A percentile compares a stretch with the other conserved stretches of the same genome.
Conservation (phyloP, 2,113 vertebrate species). For the Ancistrus triradiatus region DNA sequence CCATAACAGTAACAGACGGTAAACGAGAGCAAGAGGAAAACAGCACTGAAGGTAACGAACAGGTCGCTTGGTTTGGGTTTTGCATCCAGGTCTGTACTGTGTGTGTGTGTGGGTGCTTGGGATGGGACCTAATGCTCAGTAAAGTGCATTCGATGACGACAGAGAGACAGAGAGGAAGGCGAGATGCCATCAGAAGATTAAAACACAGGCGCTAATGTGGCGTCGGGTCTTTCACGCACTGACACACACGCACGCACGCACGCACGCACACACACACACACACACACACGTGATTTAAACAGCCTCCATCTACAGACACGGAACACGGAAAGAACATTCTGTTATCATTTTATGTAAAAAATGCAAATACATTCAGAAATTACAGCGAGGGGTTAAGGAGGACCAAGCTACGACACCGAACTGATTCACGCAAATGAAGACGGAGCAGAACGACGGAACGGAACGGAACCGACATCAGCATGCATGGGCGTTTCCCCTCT, state of each 20-base stretch:
- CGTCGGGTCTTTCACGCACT: conserved; percentile 35
- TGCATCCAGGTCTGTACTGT: conserved; percentile 56
- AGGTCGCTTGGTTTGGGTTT: conserved; percentile 60
- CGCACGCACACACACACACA: conserved; percentile 37
- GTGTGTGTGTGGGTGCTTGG: conserved; percentile 40
- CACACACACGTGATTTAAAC: conserved; percentile 42
- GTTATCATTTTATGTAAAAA: conserved; percentile 47
- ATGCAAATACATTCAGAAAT: conserved; percentile 51
- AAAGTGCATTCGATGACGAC: conserved; percentile 75
- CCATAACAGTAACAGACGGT: conserved; percentile 33
- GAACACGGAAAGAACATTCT: conserved; percentile 49
- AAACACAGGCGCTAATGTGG: conserved; percentile 48
- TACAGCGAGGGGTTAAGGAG: conserved; percentile 48
- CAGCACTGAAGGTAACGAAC: conserved; percentile 58
- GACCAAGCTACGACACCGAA: conserved; percentile 42
- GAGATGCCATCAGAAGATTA: conserved; percentile 34
- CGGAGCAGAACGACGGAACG: conserved; percentile 15
- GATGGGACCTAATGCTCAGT: conserved; percentile 66
- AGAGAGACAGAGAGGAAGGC: conserved; percentile 57
- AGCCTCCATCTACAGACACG: conserved; percentile 45
- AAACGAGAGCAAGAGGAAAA: conserved; percentile 38
- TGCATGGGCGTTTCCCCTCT: conserved; percentile 34
- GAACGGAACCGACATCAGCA: conserved; percentile 29
- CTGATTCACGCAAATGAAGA: conserved; percentile 19
- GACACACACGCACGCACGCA: conserved; percentile 37